Evolutionary conservation across 2,113 vertebrate genomes (phyloP).

Genomic region (Rhinopithecus roxellana): DNA sequence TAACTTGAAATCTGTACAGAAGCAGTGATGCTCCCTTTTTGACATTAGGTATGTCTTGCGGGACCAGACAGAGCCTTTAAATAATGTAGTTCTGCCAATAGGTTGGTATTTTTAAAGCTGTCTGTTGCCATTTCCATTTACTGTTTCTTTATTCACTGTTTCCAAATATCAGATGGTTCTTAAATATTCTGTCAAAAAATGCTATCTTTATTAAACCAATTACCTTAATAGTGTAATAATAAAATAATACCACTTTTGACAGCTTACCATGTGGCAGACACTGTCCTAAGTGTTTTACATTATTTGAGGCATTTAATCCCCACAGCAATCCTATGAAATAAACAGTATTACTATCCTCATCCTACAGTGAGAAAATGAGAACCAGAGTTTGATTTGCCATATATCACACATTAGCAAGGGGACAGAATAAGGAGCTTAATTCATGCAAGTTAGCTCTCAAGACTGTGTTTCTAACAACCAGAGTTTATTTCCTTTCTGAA

Average conservation of each 20-base stretch:
- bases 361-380: conserved; percentile 21
- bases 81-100: background rate
- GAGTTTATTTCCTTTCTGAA: background rate
- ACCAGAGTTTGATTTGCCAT: background rate
- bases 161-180: background rate
- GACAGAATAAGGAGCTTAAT: background rate
- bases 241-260: conserved; percentile 20
- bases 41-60: background rate
- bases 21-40: background rate
- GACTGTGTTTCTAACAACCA: background rate
- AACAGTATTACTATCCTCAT: background rate
- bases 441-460: background rate
- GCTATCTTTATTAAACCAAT: background rate
- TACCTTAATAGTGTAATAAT: background rate
- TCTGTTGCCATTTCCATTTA: background rate
- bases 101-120: background rate
- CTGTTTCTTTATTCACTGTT: background rate
- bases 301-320: background rate
- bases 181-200: conserved; percentile 25
- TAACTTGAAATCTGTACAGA: background rate
- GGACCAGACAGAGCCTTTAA: background rate
- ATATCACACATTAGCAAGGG: background rate
- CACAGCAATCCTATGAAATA: background rate
- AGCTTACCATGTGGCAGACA: background rate
- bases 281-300: background rate